phyloP scores from a whole-genome alignment of 1,140 invertebrate genomes.

The Drusus annulatus region DNA sequence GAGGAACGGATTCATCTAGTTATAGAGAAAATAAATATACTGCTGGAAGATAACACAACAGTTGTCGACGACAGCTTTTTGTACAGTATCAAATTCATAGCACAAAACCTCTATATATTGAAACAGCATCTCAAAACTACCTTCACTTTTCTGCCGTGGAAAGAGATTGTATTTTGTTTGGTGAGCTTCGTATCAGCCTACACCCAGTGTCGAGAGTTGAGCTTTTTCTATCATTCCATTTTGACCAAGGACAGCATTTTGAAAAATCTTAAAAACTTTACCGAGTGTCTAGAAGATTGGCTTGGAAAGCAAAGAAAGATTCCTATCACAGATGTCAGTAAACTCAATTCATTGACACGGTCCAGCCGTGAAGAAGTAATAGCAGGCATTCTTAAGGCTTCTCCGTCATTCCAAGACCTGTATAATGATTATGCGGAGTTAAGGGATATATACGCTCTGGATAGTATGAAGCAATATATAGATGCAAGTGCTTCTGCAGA shows the following conservation, averaged over 20 bases:
- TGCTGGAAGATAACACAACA: background rate
- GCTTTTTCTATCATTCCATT: background rate
- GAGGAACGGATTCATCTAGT: background rate
- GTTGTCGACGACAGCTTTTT: background rate
- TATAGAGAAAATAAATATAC: background rate
- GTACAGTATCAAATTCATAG: background rate
- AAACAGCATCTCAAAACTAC: background rate
- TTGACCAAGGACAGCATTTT: constrained; percentile 1
- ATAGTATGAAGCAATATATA: background rate
- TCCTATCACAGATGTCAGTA: background rate
- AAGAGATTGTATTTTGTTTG: constrained; percentile 14
- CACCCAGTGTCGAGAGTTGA: background rate
- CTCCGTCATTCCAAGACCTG: background rate
- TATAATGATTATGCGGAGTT: background rate
- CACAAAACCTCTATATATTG: background rate
- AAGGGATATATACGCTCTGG: constrained; percentile 5
- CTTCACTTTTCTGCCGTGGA: background rate
- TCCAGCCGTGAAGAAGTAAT: constrained; percentile 7
- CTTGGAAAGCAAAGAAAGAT: background rate
- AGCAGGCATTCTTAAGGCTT: background rate
- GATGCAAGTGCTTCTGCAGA: background rate
- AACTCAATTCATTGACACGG: too few relatives aligned
- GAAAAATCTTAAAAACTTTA: background rate
- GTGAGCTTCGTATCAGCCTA: background rate
- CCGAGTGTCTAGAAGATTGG: background rate